Evolutionary conservation across 1,140 invertebrate genomes (phyloP), one percentile per base, ranked within the genome.

Genomic region (Schlechtendalia chinensis): DNA sequence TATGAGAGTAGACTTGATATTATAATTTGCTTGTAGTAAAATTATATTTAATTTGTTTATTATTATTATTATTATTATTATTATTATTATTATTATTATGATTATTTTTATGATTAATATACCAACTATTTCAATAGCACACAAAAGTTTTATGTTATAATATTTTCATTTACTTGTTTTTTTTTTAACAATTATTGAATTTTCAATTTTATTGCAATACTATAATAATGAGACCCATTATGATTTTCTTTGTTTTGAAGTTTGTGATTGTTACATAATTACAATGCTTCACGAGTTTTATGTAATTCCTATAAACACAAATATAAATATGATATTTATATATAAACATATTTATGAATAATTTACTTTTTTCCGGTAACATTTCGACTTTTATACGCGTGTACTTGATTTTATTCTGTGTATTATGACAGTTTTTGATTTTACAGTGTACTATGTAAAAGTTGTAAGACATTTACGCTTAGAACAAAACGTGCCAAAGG

Each of bases 401-500:
- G 17, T 54, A 29, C 69, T 72, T 50, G 22, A 50, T 47, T 24
- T 24, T 47, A 24, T 50, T 69, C 39, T 71, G 11, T 54, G 16
- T 53, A 71, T 58, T 4, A 29, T 39, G 17, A 54, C 11, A 10
- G 24, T 29, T 54, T 53, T 54, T 72, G 54, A 53, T 54, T 0
- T 29, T 10, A n/a, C 10, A 53, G 69, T 32, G 53, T 19, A 14
- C 24, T 32, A 32, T 32, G 24, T 29, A 54, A 53, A 72, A 29
- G 24, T 53, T 54, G 17, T 72, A 75, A 59, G 32, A 75, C 72
- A 75, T 74, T 77, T 79, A 61, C 61, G 53, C 39, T 61, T 63
- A 47, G 75, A 79, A 63, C 58, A 79, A 79, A 47, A 79, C 45
- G 75, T 79, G 75, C 75, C 75, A 79, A 79, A 79, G 72, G 69